A percentile compares a stretch with the other conserved stretches of the same genome.
Conservation (phyloP, 2,797 vertebrate genomes). For the Anolis apletophallus region DNA sequence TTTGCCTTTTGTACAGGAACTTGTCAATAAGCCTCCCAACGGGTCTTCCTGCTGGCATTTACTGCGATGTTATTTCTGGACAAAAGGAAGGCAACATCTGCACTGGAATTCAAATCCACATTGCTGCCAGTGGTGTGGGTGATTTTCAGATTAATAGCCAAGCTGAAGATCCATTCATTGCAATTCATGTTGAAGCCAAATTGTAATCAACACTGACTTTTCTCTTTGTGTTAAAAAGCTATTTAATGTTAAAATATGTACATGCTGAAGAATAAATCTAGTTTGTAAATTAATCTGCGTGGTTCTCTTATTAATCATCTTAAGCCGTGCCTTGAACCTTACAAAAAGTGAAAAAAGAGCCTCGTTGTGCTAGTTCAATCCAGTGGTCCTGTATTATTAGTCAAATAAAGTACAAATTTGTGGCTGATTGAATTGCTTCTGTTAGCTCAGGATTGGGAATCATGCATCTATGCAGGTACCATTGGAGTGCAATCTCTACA, state of each 20-base stretch:
- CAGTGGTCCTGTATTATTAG: neutral
- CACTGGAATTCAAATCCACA: conserved; percentile 82
- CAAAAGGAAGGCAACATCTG: conserved; percentile 81
- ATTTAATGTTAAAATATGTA: neutral
- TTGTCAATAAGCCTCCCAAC: conserved; percentile 83
- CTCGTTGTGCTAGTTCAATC: neutral
- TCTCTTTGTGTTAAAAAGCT: conserved; percentile 6
- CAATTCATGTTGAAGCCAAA: conserved; percentile 85
- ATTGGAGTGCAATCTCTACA: neutral
- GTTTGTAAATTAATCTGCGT: neutral
- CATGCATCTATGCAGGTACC: too few species aligned
- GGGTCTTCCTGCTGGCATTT: conserved; percentile 83
- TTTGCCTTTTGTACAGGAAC: conserved; percentile 71
- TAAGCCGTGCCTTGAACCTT: neutral
- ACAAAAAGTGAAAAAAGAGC: neutral
- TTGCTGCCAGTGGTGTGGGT: conserved; percentile 79
- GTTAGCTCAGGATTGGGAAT: too few species aligned
- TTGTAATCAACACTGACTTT: conserved; percentile 72
- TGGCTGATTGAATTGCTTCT: neutral
- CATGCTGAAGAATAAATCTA: neutral
- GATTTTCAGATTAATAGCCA: conserved; percentile 82
- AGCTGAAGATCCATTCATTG: conserved; percentile 86
- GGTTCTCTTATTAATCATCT: neutral
- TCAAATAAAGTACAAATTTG: neutral
- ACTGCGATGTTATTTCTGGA: conserved; percentile 90